Evolutionary conservation across 2,113 vertebrate genomes (phyloP), one percentile per base, ranked within the genome.

Genomic region (Otis tarda): DNA sequence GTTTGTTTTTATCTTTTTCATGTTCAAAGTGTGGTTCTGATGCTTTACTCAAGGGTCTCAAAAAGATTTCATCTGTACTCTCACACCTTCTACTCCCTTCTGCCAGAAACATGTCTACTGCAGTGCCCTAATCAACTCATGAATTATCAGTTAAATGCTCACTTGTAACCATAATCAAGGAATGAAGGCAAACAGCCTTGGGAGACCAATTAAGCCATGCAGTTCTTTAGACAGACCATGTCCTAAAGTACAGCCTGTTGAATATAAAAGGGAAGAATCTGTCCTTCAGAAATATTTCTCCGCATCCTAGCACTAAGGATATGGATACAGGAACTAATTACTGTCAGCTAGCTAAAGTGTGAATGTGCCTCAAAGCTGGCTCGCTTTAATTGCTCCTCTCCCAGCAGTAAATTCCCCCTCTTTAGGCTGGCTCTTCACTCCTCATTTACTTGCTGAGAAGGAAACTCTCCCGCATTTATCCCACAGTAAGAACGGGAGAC

Each of bases 241-340:
- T 81, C 76, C 56, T 92, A 37, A 90, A 83, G 69, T 75, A 52
- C 45, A 73, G 28, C 25, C 39, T 65, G 57, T 84, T 69, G 41
- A 84, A 73, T 37, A 63, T 41, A 74, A 87, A 85, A 80, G 55
- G 28, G 33, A 76, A 84, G 88, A 78, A 55, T 14, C 53, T 9
- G 31, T 83, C 70, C 92, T 87, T 94, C 70, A 79, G 86, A 94
- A 94, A 57, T 70, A 77, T 59, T 89, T 47, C 37, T 61, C 10
- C 80, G 37, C 8, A 19, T 71, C 61, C 45, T 56, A 8, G 1
- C 0, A 0, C 81, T 87, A 56, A 78, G 53, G 33, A 31, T 89
- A 57, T 39, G 39, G 47, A 30, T 81, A 60, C 2, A 6, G 74
- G 56, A 92, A 82, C 39, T 71, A 70, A 87, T 60, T 91, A 75